Base-by-base conservation (phyloP, 2,888 invertebrate species). In the Strigamia maritima region DNA sequence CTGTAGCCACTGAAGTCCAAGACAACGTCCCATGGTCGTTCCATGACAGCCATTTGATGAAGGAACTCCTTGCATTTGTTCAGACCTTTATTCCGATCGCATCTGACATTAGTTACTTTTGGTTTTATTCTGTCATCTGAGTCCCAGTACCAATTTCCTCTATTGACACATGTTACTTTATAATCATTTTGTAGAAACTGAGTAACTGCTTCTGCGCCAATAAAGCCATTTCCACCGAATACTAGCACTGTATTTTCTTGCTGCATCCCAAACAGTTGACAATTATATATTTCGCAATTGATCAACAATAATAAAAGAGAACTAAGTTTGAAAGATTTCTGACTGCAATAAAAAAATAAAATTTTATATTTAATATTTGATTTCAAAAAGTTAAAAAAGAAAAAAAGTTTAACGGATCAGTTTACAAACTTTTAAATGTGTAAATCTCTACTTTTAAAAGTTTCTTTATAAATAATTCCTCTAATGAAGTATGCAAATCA, bases 131-230 rank as follows among this genome's bases (percentile, higher is more conserved):
- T 78, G 14, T 75, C 81, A 7, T 81, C 82, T 19, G 82, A 82
- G 82, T 88, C 87, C 86, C 86, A 88, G 81, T 87, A 86, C 86
- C 86, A 87, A 82, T 86, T 86, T 8, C 87, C 87, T 24, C 88
- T 83, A 82, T 85, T 87, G 22, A 87, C 84, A 14, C 87, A 82
- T 14, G 84, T 84, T 16, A 87, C 83, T 80, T 84, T 84, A n/a
- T 81, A 82, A 74, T 83, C 83, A 40, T 82, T 80, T 19, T 82
- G 81, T 28, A 87, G 80, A 60, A 88, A 82, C 31, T 82, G 81
- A 74, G 84, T 83, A 0, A 85, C 85, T n/a, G 85, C 84, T 79
- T 84, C 84, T 2, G 86, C 84, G 19, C 88, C 88, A 16, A 88
- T 84, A 80, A 87, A 87, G 8, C 88, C 88, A 82, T 88, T 88